Conservation (phyloP, 2,113 vertebrate genomes). For the Erpornis zantholeuca region DNA sequence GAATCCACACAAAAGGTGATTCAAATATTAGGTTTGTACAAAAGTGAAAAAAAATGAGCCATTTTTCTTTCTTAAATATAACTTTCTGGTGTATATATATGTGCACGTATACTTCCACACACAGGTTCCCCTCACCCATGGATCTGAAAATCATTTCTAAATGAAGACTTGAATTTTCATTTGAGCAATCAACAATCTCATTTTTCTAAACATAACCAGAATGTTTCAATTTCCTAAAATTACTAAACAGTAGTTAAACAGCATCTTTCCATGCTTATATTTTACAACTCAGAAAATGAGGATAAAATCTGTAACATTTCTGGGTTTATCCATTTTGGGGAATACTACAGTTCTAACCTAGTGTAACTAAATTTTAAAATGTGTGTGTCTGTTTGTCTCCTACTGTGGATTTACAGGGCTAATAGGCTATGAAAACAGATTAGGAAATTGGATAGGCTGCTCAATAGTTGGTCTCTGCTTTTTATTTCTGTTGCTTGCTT, state of each 20-base stretch:
- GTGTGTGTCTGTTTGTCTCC: neutral
- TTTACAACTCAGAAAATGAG: neutral
- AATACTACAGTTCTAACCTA: neutral
- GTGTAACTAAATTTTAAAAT: neutral
- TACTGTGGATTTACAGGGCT: neutral
- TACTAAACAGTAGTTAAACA: neutral
- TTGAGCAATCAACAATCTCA: neutral
- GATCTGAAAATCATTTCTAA: neutral
- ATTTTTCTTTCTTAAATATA: neutral
- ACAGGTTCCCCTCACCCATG: neutral
- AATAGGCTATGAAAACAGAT: neutral
- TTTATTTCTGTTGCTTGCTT: neutral
- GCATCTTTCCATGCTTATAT: neutral
- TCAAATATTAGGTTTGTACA: neutral
- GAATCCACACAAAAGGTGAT: neutral
- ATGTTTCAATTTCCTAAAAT: neutral
- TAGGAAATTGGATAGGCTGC: neutral
- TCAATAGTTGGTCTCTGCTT: neutral
- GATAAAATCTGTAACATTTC: neutral
- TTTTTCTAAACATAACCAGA: neutral
- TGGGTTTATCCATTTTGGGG: neutral
- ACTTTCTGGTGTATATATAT: neutral
- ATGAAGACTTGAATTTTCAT: neutral
- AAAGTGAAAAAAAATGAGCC: neutral
- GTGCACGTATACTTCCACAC: fast-evolving